Percentiles rank a stretch among this genome's conserved stretches.
phyloP scores from a whole-genome alignment of 2,113 vertebrate genomes.

The Tupaia chinensis region DNA sequence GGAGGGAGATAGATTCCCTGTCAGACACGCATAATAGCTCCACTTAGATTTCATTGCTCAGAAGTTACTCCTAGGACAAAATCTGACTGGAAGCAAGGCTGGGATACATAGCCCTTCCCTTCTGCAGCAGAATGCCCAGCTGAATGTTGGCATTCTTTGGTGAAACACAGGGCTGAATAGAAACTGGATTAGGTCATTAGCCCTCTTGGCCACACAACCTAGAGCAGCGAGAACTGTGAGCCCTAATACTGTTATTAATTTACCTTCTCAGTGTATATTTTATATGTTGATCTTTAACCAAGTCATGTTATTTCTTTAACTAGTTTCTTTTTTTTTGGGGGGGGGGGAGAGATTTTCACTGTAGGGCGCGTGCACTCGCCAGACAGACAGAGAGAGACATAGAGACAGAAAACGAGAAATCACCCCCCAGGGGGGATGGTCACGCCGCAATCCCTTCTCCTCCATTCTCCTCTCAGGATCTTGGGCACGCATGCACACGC shows the following conservation, averaged over 20 bases:
- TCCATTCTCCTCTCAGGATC: too few relatives aligned
- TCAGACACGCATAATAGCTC: background rate
- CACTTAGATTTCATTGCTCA: background rate
- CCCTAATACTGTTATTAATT: background rate
- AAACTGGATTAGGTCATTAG: background rate
- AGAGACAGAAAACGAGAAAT: too few relatives aligned
- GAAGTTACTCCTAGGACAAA: background rate
- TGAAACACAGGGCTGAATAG: background rate
- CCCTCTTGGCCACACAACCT: rapidly evolving
- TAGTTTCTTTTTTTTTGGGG: background rate
- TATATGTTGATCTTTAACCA: background rate
- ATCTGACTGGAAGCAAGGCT: background rate
- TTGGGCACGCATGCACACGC: too few relatives aligned
- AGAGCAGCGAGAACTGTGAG: background rate
- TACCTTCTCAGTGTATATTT: background rate
- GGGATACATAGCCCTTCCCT: background rate
- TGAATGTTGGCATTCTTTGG: background rate
- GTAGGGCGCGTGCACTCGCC: too few relatives aligned
- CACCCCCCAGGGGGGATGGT: too few relatives aligned
- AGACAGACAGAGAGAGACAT: too few relatives aligned
- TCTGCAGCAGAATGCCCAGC: background rate
- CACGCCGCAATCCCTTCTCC: too few relatives aligned
- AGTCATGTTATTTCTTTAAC: background rate
- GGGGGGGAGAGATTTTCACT: too few relatives aligned
- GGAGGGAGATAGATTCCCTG: background rate